Conservation (phyloP, 2,888 invertebrate species). For the Laspeyria flexula region DNA sequence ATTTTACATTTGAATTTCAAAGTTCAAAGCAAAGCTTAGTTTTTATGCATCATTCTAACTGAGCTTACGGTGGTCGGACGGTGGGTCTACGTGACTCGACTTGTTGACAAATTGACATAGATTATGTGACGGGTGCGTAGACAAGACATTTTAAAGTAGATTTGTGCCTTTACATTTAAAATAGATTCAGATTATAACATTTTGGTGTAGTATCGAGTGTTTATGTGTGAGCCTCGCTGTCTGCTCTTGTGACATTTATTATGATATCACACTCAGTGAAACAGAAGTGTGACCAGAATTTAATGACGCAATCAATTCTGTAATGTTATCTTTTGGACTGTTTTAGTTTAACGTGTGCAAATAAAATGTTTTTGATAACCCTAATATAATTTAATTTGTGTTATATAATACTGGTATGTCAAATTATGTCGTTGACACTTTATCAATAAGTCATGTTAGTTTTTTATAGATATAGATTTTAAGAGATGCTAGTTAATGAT, state of each 20-base stretch:
- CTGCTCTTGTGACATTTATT: background rate
- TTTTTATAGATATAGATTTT: no score
- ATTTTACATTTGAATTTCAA: constrained; percentile 80
- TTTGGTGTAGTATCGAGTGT: background rate
- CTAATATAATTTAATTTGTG: no score
- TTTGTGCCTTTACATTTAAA: constrained; percentile 15
- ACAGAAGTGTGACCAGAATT: background rate
- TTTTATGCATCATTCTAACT: constrained; percentile 84
- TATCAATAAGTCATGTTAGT: no score
- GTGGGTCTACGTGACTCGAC: constrained; percentile 74
- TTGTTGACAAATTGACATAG: constrained; percentile 66
- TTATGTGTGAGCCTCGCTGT: constrained; percentile 1
- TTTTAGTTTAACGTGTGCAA: no score
- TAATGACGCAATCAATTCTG: no score
- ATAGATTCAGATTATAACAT: background rate
- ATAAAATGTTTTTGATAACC: no score
- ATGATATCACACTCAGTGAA: background rate
- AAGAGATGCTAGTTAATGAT: no score
- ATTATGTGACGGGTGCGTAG: constrained; percentile 32
- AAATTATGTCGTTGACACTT: no score
- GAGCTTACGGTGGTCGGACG: constrained; percentile 80
- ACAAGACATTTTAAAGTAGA: background rate
- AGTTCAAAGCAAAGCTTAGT: constrained; percentile 80
- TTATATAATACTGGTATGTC: no score
- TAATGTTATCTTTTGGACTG: no score